These are phyloP conservation scores for Tinea semifulvella DNA, from an alignment of 2,888 invertebrate species.

Conservation along the genomic window DNA sequence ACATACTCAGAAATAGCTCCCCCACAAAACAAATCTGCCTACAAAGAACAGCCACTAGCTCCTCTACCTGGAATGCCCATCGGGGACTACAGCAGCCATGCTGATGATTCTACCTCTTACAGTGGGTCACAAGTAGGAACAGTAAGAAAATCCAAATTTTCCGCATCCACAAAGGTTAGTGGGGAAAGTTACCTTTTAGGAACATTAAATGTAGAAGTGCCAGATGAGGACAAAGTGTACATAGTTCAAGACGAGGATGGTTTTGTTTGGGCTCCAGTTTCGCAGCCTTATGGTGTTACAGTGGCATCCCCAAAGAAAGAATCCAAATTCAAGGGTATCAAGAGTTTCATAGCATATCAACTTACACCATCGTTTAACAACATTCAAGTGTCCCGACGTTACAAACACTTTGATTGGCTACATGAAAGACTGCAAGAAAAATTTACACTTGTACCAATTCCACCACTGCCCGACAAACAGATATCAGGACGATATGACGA, in stretches of 20 bases:
- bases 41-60: constrained; percentile 44
- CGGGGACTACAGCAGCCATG: constrained; percentile 46
- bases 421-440: constrained; percentile 94
- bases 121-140: constrained; percentile 69
- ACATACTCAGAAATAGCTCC: constrained; percentile 81
- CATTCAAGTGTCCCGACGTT: constrained; percentile 91
- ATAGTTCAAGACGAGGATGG: constrained; percentile 78
- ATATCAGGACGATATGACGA: constrained; percentile 97
- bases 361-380: constrained; percentile 94
- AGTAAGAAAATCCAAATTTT: constrained; percentile 82
- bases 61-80: constrained; percentile 62
- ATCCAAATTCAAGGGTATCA: constrained; percentile 95
- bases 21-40: constrained; percentile 40
- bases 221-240: constrained; percentile 75
- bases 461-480: constrained; percentile 97
- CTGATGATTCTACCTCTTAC: constrained; percentile 63
- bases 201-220: constrained; percentile 72
- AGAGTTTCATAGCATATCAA: constrained; percentile 97
- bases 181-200: constrained; percentile 91
- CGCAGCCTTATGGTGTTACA: constrained; percentile 81
- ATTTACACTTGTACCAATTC: constrained; percentile 93
- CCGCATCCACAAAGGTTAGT: constrained; percentile 89
- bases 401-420: constrained; percentile 99
- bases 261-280: constrained; percentile 80
- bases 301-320: constrained; percentile 97